phyloP scores from a whole-genome alignment of 2,888 invertebrate species.

The Hirtodrosophila alboralis region DNA sequence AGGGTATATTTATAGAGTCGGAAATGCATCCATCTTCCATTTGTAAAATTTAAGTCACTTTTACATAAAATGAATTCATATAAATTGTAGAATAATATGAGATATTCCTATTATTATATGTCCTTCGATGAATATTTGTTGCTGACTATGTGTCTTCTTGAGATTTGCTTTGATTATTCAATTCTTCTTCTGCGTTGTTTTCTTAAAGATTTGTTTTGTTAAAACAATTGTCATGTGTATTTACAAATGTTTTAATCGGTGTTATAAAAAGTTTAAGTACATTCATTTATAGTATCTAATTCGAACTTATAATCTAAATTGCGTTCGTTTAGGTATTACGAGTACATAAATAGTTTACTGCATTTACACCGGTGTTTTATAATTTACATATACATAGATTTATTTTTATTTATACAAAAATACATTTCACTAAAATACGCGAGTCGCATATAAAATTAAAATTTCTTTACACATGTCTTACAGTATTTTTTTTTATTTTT shows the following conservation, averaged over 20 bases:
- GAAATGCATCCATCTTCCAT: too few species aligned
- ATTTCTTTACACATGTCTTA: conserved; percentile 49
- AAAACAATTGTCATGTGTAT: conserved; percentile 20
- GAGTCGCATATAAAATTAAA: conserved; percentile 68
- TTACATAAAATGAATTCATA: too few species aligned
- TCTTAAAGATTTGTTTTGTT: too few species aligned
- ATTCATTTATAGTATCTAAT: conserved; percentile 57
- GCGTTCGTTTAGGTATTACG: conserved; percentile 47
- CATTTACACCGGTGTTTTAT: conserved; percentile 31
- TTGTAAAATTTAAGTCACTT: too few species aligned
- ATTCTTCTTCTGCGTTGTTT: too few species aligned
- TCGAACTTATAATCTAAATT: conserved; percentile 54
- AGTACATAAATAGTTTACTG: conserved; percentile 49
- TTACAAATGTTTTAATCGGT: conserved; percentile 55
- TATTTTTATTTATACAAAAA: conserved; percentile 74
- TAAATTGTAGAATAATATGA: too few species aligned
- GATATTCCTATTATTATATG: too few species aligned
- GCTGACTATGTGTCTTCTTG: too few species aligned
- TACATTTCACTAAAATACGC: conserved; percentile 78
- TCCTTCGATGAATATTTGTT: too few species aligned
- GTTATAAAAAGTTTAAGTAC: conserved; percentile 56
- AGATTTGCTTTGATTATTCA: too few species aligned
- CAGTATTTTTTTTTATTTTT: conserved; percentile 15
- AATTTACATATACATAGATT: conserved; percentile 36
- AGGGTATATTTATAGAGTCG: too few species aligned